Base-by-base conservation (phyloP, 2,888 invertebrate species). In the Rotaria macrura region DNA sequence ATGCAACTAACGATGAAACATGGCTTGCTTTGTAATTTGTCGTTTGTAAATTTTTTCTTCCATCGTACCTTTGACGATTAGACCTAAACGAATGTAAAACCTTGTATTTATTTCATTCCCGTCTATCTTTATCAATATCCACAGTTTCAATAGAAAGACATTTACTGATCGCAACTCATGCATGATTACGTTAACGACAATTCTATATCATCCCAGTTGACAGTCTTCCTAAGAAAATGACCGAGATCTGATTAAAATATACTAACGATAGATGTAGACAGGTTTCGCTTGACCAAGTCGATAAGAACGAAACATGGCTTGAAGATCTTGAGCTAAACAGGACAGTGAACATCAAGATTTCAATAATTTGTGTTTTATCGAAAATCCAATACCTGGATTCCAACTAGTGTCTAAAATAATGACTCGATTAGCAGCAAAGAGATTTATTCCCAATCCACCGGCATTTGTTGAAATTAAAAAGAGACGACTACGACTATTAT, bases 371-470 rank as follows among this genome's bases (percentile, higher is more conserved):
- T 65, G 29, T 12, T 14, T 47, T 47, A 1, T 52, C 23, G 7
- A 65, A 29, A 65, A 20, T 5, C n/a, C n/a, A n/a, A 6, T 20
- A 65, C 65, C 65, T 0, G 99, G 99, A 92, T 99, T 99, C 98
- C 98, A 99, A 2, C 96, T 97, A 0, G 97, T 97, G 92, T 99
- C 99, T 91, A 99, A 98, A 87, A 99, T 96, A 9, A 99, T 94
- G 0, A 98, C 98, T 85, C 99, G 93, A 92, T 99, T 99, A 0
- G 99, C 99, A 0, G 95, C 96, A 14, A 96, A 95, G 89, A 99
- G 92, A 92, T 99, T 99, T 87, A 98, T 98, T 86, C 99, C 99
- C 84, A 99, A 93, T 1, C 97, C 96, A 54, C 99, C 99, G 85
- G 99, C 99, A 88, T 94, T 93, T 0, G 99, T 99, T 0, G 98